Evolutionary conservation across 2,888 invertebrate species (phyloP).

Genomic region (Halocaridina rubra): DNA sequence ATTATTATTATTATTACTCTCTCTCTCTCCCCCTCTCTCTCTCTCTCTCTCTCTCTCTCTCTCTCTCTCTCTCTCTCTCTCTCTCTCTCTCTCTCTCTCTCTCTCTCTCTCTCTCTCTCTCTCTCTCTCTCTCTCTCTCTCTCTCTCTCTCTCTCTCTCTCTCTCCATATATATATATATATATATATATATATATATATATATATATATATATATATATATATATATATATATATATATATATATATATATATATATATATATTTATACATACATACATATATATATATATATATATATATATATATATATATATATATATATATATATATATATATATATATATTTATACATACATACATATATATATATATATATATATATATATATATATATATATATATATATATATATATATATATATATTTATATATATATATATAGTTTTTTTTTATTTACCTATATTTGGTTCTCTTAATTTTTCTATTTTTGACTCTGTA

Average conservation of each 20-base stretch:
- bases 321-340: background rate
- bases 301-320: background rate
- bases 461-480: too few species aligned
- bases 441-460: background rate
- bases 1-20: background rate
- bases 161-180: background rate
- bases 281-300: background rate
- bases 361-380: background rate
- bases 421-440: background rate
- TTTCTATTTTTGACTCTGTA: too few species aligned
- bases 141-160: background rate
- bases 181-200: background rate
- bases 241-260: background rate
- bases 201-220: background rate
- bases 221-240: background rate
- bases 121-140: background rate
- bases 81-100: background rate
- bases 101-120: background rate
- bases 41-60: background rate
- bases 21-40: background rate
- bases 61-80: background rate
- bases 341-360: background rate
- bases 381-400: background rate
- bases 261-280: background rate
- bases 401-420: background rate